Evolutionary conservation across 2,797 vertebrate species (phyloP).

Genomic region (Acanthurus tractus): DNA sequence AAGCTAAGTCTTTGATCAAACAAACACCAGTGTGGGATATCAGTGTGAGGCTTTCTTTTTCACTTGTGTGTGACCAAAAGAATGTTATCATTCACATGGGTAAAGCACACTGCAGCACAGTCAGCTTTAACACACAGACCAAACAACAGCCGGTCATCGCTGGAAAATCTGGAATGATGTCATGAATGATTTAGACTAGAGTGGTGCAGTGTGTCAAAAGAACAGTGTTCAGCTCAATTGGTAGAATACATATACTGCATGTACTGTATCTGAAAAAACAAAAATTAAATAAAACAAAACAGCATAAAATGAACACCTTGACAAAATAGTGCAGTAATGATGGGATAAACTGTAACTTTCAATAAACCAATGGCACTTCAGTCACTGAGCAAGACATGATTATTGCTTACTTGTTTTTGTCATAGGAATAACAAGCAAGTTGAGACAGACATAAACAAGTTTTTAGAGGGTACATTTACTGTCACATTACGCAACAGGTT

Average conservation of each 20-base stretch:
- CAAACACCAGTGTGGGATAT: constrained; percentile 48
- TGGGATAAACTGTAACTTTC: background rate
- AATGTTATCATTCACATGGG: constrained; percentile 48
- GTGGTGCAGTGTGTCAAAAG: constrained; percentile 36
- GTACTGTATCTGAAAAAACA: background rate
- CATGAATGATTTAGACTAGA: constrained; percentile 62
- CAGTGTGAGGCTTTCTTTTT: constrained; percentile 21
- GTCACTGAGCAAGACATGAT: constrained; percentile 3
- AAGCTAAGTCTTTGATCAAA: constrained; percentile 47
- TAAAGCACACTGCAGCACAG: constrained; percentile 10
- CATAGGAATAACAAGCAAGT: constrained; percentile 7
- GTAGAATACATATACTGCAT: background rate
- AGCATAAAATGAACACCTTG: background rate
- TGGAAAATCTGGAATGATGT: constrained; percentile 63
- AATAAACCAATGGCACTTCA: constrained; percentile 2
- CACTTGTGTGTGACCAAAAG: constrained; percentile 47
- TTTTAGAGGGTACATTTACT: background rate
- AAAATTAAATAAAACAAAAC: background rate
- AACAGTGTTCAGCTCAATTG: constrained; percentile 11
- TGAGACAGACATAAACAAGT: constrained; percentile 7
- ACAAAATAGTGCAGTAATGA: background rate
- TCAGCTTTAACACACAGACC: constrained; percentile 18
- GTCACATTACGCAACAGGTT: background rate
- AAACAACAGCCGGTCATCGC: constrained; percentile 44
- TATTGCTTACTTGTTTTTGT: constrained; percentile 7